phyloP scores from a whole-genome alignment of 1,140 invertebrate genomes.

The Diabrotica undecimpunctata region DNA sequence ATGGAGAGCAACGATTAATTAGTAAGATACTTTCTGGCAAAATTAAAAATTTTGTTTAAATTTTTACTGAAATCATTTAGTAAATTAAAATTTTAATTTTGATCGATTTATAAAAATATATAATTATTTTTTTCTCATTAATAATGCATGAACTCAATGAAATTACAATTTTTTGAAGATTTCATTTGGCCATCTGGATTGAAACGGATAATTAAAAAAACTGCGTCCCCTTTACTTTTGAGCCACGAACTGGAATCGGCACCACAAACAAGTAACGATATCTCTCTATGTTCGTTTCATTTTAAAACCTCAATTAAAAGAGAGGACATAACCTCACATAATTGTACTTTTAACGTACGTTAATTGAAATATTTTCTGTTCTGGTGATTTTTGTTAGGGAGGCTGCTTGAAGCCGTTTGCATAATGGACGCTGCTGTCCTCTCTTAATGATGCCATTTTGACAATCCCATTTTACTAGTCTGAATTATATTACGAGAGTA shows the following conservation, averaged over 20 bases:
- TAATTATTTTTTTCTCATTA: neutral
- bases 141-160: neutral
- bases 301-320: neutral
- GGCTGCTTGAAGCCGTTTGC: too few relatives aligned
- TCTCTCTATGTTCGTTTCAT: conserved; percentile 1
- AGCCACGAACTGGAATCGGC: neutral
- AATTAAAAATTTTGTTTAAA: too few relatives aligned
- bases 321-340: neutral
- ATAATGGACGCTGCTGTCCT: too few relatives aligned
- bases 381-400: neutral
- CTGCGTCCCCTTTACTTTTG: neutral
- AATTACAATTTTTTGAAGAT: neutral
- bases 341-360: neutral
- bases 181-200: neutral
- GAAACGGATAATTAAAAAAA: neutral
- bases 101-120: too few relatives aligned
- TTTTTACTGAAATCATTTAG: too few relatives aligned
- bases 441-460: too few relatives aligned
- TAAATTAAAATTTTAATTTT: too few relatives aligned
- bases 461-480: too few relatives aligned
- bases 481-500: too few relatives aligned
- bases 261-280: neutral
- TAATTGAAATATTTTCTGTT: conserved; percentile 1
- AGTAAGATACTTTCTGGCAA: too few relatives aligned
- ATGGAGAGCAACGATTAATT: too few relatives aligned